Conservation (phyloP, 2,888 invertebrate genomes). For the Ophion ventricosus region DNA sequence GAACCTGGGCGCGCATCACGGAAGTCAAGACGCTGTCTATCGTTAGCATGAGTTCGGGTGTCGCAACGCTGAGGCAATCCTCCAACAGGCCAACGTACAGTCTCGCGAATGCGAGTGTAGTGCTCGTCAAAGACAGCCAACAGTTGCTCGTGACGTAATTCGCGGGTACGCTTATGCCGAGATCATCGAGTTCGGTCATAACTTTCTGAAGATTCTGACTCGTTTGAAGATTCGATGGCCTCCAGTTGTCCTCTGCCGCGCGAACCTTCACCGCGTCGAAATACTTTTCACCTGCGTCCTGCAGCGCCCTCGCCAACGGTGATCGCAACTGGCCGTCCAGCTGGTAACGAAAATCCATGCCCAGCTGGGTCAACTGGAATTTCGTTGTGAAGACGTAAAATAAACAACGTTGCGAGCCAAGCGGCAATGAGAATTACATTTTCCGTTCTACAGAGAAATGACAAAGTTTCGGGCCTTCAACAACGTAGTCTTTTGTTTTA, state of each 20-base stretch:
- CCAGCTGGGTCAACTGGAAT: constrained; percentile 86
- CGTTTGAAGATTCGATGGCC: constrained; percentile 91
- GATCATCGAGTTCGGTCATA: constrained; percentile 77
- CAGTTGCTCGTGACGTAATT: constrained; percentile 84
- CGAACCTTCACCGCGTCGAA: constrained; percentile 92
- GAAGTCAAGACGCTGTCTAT: constrained; percentile 90
- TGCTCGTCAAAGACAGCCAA: constrained; percentile 91
- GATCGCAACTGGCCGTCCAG: constrained; percentile 93
- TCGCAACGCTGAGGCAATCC: constrained; percentile 90
- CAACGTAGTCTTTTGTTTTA: not conserved
- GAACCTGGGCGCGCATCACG: constrained; percentile 90
- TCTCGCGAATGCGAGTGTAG: constrained; percentile 92
- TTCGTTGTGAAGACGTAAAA: not conserved
- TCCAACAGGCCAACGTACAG: constrained; percentile 89
- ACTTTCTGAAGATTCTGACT: constrained; percentile 81
- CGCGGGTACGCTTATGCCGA: constrained; percentile 76
- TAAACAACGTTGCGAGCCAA: not conserved
- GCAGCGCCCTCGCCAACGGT: constrained; percentile 90
- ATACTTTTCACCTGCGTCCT: constrained; percentile 92
- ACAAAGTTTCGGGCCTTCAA: not conserved
- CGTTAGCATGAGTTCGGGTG: constrained; percentile 89
- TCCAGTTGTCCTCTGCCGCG: constrained; percentile 93
- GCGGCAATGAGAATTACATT: not conserved
- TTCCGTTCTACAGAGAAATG: not conserved
- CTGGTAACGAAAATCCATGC: constrained; percentile 96